Conservation (phyloP, 2,797 vertebrate genomes). For the Phoeniculus purpureus region DNA sequence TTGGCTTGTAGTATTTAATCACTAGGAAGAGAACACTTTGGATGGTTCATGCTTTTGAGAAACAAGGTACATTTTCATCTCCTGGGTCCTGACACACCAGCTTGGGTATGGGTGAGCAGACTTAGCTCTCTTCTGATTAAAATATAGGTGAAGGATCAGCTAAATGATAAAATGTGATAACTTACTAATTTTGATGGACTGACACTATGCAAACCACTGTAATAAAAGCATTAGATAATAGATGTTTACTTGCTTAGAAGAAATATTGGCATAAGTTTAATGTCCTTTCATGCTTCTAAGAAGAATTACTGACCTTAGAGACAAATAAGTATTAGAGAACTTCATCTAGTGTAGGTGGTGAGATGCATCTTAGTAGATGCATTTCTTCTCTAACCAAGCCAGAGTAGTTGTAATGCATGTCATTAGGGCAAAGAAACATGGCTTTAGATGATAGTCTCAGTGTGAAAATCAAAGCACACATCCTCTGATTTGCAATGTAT, state of each 20-base stretch:
- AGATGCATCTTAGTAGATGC: neutral
- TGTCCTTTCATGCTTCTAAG: neutral
- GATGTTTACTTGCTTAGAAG: neutral
- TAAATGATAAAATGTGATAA: neutral
- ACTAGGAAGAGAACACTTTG: neutral
- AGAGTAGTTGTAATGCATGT: neutral
- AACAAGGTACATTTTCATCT: neutral
- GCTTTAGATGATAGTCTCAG: neutral
- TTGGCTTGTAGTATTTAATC: neutral
- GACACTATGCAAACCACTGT: neutral
- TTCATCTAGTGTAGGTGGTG: neutral
- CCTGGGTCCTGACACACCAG: neutral
- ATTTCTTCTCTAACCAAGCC: neutral
- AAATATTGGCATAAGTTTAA: neutral
- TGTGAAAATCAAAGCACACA: neutral
- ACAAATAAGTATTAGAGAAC: rapidly evolving
- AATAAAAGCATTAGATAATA: neutral
- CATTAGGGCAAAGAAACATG: neutral
- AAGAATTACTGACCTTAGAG: neutral
- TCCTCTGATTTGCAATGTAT: neutral
- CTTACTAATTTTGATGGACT: neutral
- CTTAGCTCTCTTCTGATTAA: neutral
- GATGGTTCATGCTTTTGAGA: neutral
- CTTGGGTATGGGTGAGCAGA: neutral
- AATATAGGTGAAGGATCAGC: neutral